Conservation (phyloP, 2,888 invertebrate species). For the Apomyelois bistriatella region DNA sequence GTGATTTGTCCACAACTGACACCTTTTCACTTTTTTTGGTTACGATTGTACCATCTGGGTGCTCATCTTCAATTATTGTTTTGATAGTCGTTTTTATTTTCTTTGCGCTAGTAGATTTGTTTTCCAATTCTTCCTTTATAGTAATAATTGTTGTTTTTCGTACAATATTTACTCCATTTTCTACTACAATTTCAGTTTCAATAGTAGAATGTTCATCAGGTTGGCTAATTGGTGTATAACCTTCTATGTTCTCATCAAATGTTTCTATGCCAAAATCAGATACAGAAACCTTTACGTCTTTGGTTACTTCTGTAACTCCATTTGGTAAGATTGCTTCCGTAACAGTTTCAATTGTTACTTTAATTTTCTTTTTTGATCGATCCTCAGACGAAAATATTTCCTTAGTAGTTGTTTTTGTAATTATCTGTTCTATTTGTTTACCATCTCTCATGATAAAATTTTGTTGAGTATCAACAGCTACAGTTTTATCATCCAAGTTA, state of each 20-base stretch:
- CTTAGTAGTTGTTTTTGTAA: conserved; percentile 63
- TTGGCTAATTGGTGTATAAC: conserved; percentile 44
- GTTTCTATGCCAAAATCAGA: conserved; percentile 52
- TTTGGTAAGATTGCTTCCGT: conserved; percentile 56
- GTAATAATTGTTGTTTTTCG: conserved; percentile 61
- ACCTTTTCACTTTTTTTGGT: conserved; percentile 67
- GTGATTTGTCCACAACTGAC: conserved; percentile 57
- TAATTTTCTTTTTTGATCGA: conserved; percentile 53
- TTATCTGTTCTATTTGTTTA: conserved; percentile 49
- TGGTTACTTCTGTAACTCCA: conserved; percentile 61
- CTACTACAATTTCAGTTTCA: conserved; percentile 39
- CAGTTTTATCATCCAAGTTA: conserved; percentile 46
- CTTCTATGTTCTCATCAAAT: conserved; percentile 53
- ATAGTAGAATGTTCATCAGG: conserved; percentile 46
- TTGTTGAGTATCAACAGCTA: conserved; percentile 52
- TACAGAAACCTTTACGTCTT: conserved; percentile 63
- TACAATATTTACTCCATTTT: conserved; percentile 48
- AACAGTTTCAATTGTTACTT: conserved; percentile 55
- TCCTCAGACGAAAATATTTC: conserved; percentile 49
- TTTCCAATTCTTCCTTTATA: conserved; percentile 56
- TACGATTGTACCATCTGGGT: conserved; percentile 63
- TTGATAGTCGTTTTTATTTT: conserved; percentile 61
- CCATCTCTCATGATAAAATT: conserved; percentile 44
- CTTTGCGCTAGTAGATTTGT: conserved; percentile 36
- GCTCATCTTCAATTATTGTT: conserved; percentile 58